Evolutionary conservation across 2,888 invertebrate species (phyloP).

Genomic region (Frankliniella fusca): DNA sequence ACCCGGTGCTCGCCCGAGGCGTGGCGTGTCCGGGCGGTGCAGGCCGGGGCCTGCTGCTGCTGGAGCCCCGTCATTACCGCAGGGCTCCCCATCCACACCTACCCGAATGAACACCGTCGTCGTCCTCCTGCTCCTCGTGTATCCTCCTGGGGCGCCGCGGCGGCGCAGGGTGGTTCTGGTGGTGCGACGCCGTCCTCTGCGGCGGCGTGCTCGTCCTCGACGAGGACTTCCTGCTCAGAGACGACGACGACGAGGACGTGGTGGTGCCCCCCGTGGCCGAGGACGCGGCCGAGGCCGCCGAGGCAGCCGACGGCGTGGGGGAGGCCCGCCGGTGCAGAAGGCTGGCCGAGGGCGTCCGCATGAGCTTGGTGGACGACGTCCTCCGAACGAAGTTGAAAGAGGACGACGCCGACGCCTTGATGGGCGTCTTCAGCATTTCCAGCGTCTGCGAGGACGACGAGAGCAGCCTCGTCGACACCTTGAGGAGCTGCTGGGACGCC

Average conservation of each 20-base stretch:
- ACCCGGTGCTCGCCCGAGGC: too few species aligned
- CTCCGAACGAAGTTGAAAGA: conserved; percentile 61
- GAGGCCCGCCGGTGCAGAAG: conserved; percentile 22
- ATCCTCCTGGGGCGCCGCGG: conserved; percentile 16
- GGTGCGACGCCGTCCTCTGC: not conserved
- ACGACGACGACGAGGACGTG: conserved; percentile 41
- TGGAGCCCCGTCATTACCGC: too few species aligned
- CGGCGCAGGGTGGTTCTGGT: not conserved
- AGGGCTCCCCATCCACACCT: not conserved
- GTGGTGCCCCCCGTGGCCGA: conserved; percentile 33
- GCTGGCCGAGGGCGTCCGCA: conserved; percentile 48
- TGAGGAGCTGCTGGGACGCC: conserved; percentile 36
- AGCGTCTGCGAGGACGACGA: conserved; percentile 40
- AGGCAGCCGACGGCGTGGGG: not conserved
- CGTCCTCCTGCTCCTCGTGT: conserved; percentile 29
- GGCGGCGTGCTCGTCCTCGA: conserved; percentile 53
- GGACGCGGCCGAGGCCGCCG: conserved; percentile 28
- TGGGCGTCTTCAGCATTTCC: conserved; percentile 37
- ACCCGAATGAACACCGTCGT: conserved; percentile 34
- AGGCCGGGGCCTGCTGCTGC: too few species aligned
- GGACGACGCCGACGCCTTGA: conserved; percentile 51
- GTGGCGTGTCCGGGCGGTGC: too few species aligned
- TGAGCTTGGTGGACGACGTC: conserved; percentile 66
- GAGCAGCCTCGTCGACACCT: conserved; percentile 39
- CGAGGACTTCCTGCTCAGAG: conserved; percentile 63